Conservation (phyloP, 2,113 vertebrate genomes). For the Tupaia chinensis region DNA sequence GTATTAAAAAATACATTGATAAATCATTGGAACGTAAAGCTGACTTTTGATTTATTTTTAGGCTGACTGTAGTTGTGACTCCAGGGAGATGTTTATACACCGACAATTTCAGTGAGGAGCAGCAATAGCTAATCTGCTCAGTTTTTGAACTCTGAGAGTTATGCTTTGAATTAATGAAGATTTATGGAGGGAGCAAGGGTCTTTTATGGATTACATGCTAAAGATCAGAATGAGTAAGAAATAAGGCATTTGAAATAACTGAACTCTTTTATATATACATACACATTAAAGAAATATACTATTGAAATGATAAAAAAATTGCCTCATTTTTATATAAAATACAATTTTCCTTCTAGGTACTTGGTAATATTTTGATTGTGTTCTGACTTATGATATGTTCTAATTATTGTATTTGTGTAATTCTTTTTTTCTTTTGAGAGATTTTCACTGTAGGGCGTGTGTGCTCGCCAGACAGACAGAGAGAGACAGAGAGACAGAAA, state of each 20-base stretch:
- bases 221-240: conserved; percentile 75
- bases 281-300: conserved; percentile 75
- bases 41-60: conserved; percentile 80
- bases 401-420: not conserved
- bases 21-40: conserved; percentile 69
- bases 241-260: conserved; percentile 78
- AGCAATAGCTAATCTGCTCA: conserved; percentile 72
- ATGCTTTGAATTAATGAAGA: conserved; percentile 79
- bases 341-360: conserved; percentile 51
- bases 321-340: conserved; percentile 30
- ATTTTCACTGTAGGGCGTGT: too few species aligned
- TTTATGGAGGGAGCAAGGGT: conserved; percentile 67
- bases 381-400: not conserved
- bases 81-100: conserved; percentile 72
- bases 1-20: conserved; percentile 76
- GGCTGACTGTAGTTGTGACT: conserved; percentile 21
- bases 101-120: conserved; percentile 66
- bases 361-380: not conserved
- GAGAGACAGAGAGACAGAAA: too few species aligned
- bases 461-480: too few species aligned
- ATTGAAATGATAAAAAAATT: conserved; percentile 48
- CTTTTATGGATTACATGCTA: conserved; percentile 68
- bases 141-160: conserved; percentile 73
- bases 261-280: conserved; percentile 71
- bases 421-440: not conserved